A percentile compares a stretch with the other conserved stretches of the same genome.
Evolutionary conservation across 2,113 vertebrate genomes (phyloP).

Genomic region (Equus quagga): DNA sequence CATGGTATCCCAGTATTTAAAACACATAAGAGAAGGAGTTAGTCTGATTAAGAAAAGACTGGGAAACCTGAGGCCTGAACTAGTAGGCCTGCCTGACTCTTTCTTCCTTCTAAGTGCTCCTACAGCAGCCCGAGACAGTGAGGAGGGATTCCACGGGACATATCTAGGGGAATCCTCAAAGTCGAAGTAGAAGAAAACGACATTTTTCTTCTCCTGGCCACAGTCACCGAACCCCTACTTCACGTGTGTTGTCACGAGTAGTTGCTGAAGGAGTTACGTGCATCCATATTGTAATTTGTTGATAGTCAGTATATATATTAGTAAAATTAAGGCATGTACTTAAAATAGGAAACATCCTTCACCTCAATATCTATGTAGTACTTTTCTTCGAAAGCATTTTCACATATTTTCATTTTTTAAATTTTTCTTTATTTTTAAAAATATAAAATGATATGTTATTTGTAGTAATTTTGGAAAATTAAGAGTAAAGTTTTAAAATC

Average conservation of each 20-base stretch:
- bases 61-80: not conserved
- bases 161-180: not conserved
- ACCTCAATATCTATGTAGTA: not conserved
- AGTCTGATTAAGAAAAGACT: not conserved
- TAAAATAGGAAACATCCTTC: not conserved
- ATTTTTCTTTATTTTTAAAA: not conserved
- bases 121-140: not conserved
- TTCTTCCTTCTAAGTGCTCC: not conserved
- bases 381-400: conserved; percentile 42
- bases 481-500: conserved; percentile 14
- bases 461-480: conserved; percentile 36
- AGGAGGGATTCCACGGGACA: not conserved
- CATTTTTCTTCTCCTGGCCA: no score
- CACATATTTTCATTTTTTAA: not conserved
- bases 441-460: not conserved
- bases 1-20: not conserved
- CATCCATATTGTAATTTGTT: not conserved
- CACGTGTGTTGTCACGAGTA: not conserved
- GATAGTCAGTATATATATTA: not conserved
- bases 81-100: not conserved
- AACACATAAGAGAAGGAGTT: not conserved
- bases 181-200: not conserved
- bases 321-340: conserved; percentile 48
- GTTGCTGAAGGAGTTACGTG: not conserved
- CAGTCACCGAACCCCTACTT: not conserved